Evolutionary conservation across 2,888 invertebrate species (phyloP).

Genomic region (Thecocarcelia acutangulata): DNA sequence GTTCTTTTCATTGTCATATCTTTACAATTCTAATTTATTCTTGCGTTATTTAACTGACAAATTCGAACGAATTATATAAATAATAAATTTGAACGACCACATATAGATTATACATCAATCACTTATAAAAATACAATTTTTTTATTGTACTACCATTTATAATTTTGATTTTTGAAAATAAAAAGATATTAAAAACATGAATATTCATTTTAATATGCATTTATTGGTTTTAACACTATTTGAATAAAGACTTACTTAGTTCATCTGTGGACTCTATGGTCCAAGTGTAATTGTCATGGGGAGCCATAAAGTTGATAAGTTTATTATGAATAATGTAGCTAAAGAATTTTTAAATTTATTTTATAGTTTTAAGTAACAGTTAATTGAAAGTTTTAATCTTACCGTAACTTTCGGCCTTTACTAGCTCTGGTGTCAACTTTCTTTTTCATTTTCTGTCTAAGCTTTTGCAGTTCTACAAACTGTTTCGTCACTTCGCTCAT

Average conservation of each 20-base stretch:
- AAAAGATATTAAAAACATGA: constrained; percentile 58
- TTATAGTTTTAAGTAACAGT: no score
- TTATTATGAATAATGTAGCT: constrained; percentile 91
- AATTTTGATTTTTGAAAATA: constrained; percentile 47
- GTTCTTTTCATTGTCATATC: constrained; percentile 8
- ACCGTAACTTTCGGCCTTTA: constrained; percentile 94
- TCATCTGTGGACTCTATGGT: constrained; percentile 90
- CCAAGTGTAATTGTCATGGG: constrained; percentile 86
- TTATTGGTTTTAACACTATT: constrained; percentile 16
- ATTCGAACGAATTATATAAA: not conserved
- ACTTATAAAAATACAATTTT: constrained; percentile 27
- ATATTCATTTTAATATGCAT: constrained; percentile 16
- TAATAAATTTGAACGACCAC: not conserved
- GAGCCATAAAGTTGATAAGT: constrained; percentile 95
- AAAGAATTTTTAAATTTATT: constrained; percentile 19
- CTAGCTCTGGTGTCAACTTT: constrained; percentile 96
- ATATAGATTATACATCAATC: not conserved
- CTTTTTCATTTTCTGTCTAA: constrained; percentile 94
- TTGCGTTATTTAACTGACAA: constrained; percentile 21
- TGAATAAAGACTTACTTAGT: constrained; percentile 91
- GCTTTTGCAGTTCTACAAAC: constrained; percentile 94
- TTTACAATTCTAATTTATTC: constrained; percentile 28
- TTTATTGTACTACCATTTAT: constrained; percentile 33
- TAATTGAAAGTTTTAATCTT: constrained; percentile 24
- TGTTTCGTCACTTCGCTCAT: constrained; percentile 93